A percentile compares a stretch with the other conserved stretches of the same genome.
These are phyloP conservation scores for Axis porcinus DNA, from an alignment of 2,113 vertebrate genomes.

Conservation along the genomic window DNA sequence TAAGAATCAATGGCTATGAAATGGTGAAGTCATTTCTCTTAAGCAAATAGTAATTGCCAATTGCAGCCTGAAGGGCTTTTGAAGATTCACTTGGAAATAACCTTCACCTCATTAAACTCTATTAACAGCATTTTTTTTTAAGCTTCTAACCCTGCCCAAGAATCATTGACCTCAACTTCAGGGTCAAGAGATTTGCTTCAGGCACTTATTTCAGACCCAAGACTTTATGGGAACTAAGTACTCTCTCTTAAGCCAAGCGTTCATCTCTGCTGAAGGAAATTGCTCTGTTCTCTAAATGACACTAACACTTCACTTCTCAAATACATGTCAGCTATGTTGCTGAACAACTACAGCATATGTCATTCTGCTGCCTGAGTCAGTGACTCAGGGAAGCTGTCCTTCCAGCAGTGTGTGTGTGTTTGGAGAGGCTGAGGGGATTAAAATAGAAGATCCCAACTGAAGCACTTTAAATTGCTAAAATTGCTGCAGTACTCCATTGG, in stretches of 20 bases:
- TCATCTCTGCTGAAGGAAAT: conserved; percentile 38
- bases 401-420: neutral
- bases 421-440: neutral
- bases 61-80: neutral
- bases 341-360: neutral
- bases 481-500: neutral
- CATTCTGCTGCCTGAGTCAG: neutral
- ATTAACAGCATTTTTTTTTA: neutral
- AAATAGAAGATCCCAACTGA: neutral
- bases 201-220: conserved; percentile 31
- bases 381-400: neutral
- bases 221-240: conserved; percentile 29
- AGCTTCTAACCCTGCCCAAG: neutral
- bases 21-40: neutral
- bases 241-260: neutral
- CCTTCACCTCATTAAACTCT: neutral
- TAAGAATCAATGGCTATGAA: neutral
- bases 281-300: neutral
- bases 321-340: neutral
- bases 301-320: conserved; percentile 45
- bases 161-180: conserved; percentile 4
- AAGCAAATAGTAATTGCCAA: conserved; percentile 35
- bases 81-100: conserved; percentile 4
- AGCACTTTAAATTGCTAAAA: neutral
- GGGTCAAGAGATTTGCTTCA: conserved; percentile 42